A percentile compares a stretch with the other conserved stretches of the same genome.
Evolutionary conservation across 2,888 invertebrate species (phyloP).

Genomic region (Phragmatobia fuliginosa): DNA sequence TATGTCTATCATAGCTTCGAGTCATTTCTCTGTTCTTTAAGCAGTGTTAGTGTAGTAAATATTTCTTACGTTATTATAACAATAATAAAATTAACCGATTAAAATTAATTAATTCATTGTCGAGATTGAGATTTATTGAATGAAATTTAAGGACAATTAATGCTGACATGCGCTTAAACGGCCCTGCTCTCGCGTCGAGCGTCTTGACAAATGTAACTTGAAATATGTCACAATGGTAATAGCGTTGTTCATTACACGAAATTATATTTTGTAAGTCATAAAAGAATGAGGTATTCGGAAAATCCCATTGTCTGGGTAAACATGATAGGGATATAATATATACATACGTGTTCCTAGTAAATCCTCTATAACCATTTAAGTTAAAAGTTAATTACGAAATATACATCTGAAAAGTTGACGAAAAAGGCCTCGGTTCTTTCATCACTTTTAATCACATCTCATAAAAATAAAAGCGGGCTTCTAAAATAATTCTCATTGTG

Average conservation of each 20-base stretch:
- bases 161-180: constrained; percentile 58
- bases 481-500: constrained; percentile 38
- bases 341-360: neutral
- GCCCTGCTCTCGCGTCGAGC: constrained; percentile 51
- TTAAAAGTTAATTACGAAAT: neutral
- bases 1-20: too few relatives aligned
- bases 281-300: neutral
- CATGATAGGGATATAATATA: too few relatives aligned
- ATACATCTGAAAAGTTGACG: neutral
- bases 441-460: constrained; percentile 10
- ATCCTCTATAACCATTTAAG: neutral
- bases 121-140: constrained; percentile 63
- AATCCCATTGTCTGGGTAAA: neutral
- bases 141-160: constrained; percentile 68
- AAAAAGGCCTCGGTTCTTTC: neutral
- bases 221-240: constrained; percentile 39
- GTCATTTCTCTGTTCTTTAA: too few relatives aligned
- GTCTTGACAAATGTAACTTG: constrained; percentile 65
- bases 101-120: too few relatives aligned
- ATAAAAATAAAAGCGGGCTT: constrained; percentile 28
- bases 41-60: constrained; percentile 19
- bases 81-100: constrained; percentile 25
- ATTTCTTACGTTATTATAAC: constrained; percentile 41
- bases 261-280: neutral
- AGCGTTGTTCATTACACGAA: constrained; percentile 54